Evolutionary conservation across 2,888 invertebrate species (phyloP).

Genomic region (Coenonympha arcania): DNA sequence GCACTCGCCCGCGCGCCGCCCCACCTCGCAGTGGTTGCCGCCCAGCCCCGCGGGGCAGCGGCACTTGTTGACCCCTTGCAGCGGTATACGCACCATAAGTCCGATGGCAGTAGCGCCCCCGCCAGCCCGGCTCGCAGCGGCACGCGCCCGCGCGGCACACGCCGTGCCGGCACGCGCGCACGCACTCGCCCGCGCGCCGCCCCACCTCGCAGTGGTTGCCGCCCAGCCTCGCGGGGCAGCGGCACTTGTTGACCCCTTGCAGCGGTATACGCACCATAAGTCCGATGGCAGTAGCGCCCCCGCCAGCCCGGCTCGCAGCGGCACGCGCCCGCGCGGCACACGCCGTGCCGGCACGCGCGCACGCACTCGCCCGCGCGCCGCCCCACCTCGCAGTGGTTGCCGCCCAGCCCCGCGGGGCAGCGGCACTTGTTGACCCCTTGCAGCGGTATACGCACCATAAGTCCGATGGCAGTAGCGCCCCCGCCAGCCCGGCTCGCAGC

Average conservation of each 20-base stretch:
- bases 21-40: conserved; percentile 94
- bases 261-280: too few relatives aligned
- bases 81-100: too few relatives aligned
- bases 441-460: conserved; percentile 59
- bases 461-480: conserved; percentile 87
- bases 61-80: too few relatives aligned
- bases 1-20: conserved; percentile 82
- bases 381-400: conserved; percentile 93
- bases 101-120: too few relatives aligned
- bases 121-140: conserved; percentile 83
- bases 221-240: too few relatives aligned
- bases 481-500: conserved; percentile 88
- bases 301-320: too few relatives aligned
- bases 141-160: conserved; percentile 82
- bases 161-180: conserved; percentile 84
- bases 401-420: too few relatives aligned
- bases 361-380: conserved; percentile 82
- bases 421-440: too few relatives aligned
- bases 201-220: conserved; percentile 95
- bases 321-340: too few relatives aligned
- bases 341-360: conserved; percentile 84
- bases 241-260: too few relatives aligned
- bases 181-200: conserved; percentile 81
- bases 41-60: too few relatives aligned
- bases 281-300: too few relatives aligned